phyloP scores from a whole-genome alignment of 2,797 vertebrate species.

The Microcaecilia unicolor region DNA sequence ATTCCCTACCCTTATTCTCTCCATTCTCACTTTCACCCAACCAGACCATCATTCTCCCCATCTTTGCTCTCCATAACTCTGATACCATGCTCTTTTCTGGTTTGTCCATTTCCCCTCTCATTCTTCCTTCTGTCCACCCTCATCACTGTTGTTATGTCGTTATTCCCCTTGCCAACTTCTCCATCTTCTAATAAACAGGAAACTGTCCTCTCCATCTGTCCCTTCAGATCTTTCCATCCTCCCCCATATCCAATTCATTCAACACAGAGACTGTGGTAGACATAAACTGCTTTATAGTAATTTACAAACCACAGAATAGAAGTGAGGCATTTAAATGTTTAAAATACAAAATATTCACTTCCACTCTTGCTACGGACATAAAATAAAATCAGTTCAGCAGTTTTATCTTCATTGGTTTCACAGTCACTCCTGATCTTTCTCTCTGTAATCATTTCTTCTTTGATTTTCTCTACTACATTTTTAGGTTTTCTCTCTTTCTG shows the following conservation, averaged over 20 bases:
- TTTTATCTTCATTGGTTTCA: too few species aligned
- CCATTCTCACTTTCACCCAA: not conserved
- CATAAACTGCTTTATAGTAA: conserved; percentile 39
- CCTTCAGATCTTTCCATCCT: not conserved
- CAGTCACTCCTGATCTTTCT: conserved; percentile 24
- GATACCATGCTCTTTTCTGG: not conserved
- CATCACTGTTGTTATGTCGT: not conserved
- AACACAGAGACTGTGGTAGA: not conserved
- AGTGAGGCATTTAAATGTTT: conserved; percentile 4
- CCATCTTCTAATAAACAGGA: too few species aligned
- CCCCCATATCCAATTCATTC: not conserved
- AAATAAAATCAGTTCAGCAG: not conserved
- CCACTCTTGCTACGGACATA: not conserved
- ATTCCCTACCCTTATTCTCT: too few species aligned
- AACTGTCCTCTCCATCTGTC: not conserved
- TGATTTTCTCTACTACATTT: too few species aligned
- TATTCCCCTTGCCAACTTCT: conserved; percentile 3
- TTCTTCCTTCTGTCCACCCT: not conserved
- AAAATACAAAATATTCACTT: not conserved
- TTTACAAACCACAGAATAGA: conserved; percentile 26
- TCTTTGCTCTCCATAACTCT: not conserved
- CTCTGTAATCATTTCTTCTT: conserved; percentile 14
- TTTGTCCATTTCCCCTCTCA: not conserved
- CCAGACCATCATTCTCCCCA: too few species aligned
- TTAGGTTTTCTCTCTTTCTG: too few species aligned